Base-by-base conservation (phyloP, 2,888 invertebrate genomes). In the Caenorhabditis uteleia region DNA sequence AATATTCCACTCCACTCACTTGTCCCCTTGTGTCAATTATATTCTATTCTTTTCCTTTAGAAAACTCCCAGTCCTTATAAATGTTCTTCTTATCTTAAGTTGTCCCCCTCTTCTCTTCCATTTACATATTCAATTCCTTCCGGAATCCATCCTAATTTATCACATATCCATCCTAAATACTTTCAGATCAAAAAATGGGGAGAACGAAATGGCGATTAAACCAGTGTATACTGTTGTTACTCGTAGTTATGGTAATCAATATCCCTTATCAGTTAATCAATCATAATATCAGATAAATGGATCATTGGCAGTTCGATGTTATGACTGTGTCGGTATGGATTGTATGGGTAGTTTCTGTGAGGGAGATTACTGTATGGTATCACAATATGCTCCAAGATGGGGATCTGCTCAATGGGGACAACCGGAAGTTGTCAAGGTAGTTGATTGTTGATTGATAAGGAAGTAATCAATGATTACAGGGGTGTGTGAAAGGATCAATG, bases 401-500 rank as follows among this genome's bases (percentile, higher is more conserved):
- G 81, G 81, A 12, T 64, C 76, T 5, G 54, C 54, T 0, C 53
- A 74, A 46, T 78, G 74, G 70, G 74, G 79, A 16, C 68, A 75
- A 33, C 67, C 77, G n/a, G 54, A 70, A 38, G 67, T 79, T 14
- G 80, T 81, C 12, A 82, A 69, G 61, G 69, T 69, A n/a, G n/a
- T n/a, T 14, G 14, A 60, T 36, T 1, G 12, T 7, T n/a, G 29
- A 4, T 27, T 26, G 16, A 31, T 16, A 29, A 12, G 21, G 23
- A 18, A 10, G 20, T 34, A 20, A 31, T 42, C 40, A 10, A 6
- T 10, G 10, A 14, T 27, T 67, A 34, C 39, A 82, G 66, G 82
- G 82, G 12, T 82, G 82, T 50, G 58, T 79, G 60, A 73, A 60
- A 21, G 82, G 82, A 34, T 49, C 43, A 21, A 74, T 82, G 75